Conservation (phyloP, 2,888 invertebrate species). For the Phania funesta region DNA sequence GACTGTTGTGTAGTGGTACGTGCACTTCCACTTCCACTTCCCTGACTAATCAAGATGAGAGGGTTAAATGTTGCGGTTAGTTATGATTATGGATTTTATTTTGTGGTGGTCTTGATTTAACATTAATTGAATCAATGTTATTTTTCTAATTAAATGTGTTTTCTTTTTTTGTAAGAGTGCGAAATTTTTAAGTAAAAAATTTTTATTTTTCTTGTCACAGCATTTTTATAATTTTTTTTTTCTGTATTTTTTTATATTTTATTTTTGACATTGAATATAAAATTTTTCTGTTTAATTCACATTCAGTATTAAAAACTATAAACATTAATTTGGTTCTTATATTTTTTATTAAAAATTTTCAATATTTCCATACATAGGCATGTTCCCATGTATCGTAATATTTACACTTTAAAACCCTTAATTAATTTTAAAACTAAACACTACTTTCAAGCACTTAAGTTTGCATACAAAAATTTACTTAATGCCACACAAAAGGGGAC, state of each 20-base stretch:
- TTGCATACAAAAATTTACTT: neutral
- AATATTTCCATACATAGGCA: no score
- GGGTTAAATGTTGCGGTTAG: conserved; percentile 10
- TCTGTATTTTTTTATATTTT: neutral
- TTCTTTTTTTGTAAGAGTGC: neutral
- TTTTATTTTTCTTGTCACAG: neutral
- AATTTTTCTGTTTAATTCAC: no score
- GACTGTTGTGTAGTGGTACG: neutral
- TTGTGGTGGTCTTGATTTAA: neutral
- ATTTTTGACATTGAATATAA: no score
- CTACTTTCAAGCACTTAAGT: conserved; percentile 25
- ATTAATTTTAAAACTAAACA: conserved; percentile 15
- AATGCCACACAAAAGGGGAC: conserved; percentile 25
- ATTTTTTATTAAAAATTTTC: no score
- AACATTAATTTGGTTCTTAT: no score
- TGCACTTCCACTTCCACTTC: no score
- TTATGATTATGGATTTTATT: neutral
- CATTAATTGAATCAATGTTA: neutral
- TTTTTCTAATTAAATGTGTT: neutral
- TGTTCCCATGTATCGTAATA: no score
- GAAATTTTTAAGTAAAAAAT: neutral
- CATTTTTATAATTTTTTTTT: neutral
- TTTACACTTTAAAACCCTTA: conserved; percentile 4
- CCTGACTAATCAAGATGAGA: neutral
- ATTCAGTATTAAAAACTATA: no score